Evolutionary conservation across 2,888 invertebrate genomes (phyloP).

Genomic region (Morpho achilles): DNA sequence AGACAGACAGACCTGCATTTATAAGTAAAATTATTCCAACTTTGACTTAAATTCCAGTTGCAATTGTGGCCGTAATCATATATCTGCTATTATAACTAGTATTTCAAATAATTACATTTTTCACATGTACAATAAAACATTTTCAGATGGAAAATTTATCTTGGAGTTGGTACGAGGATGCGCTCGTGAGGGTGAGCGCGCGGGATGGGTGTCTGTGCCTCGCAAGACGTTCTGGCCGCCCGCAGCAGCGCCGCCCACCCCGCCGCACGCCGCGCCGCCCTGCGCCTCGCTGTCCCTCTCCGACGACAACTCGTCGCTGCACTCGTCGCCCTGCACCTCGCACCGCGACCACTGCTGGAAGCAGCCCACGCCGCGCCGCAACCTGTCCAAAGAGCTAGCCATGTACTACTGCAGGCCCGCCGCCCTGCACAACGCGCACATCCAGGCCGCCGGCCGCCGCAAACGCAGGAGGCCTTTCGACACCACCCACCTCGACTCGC

Average conservation of each 20-base stretch:
- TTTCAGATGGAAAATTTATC: slow-evolving; percentile 92
- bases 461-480: slow-evolving; percentile 86
- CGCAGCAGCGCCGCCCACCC: slow-evolving; percentile 83
- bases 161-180: slow-evolving; percentile 85
- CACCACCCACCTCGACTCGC: slow-evolving; percentile 39
- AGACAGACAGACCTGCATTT: no score
- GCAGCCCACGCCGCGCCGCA: slow-evolving; percentile 86
- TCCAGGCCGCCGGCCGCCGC: slow-evolving; percentile 61
- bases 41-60: no score
- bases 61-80: no score
- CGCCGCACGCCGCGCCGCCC: slow-evolving; percentile 67
- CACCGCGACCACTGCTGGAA: slow-evolving; percentile 95
- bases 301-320: slow-evolving; percentile 94
- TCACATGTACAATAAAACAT: neutral
- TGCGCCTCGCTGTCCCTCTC: slow-evolving; percentile 90
- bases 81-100: no score
- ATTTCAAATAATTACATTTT: no score
- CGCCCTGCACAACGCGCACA: slow-evolving; percentile 62
- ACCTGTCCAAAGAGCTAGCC: slow-evolving; percentile 82
- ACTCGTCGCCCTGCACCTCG: slow-evolving; percentile 89
- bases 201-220: slow-evolving; percentile 93
- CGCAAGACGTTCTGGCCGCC: slow-evolving; percentile 93
- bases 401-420: slow-evolving; percentile 83
- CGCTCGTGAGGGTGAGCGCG: slow-evolving; percentile 84
- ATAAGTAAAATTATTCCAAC: no score